Evolutionary conservation across 2,888 invertebrate species (phyloP), one percentile per base, ranked within the genome.

Genomic region (Drosophila sordidapex): DNA sequence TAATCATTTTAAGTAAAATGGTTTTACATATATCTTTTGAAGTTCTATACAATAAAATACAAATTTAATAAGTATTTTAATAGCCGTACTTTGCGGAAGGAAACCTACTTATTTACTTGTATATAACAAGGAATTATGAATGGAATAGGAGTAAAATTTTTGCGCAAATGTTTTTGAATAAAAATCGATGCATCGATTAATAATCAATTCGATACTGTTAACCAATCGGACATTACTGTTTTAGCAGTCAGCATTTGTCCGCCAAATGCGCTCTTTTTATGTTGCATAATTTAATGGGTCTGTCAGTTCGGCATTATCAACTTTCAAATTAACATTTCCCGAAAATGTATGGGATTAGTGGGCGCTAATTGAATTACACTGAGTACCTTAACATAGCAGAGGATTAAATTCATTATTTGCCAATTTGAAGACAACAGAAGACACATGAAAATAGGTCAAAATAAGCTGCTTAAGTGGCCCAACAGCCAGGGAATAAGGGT

Each of bases 391-490:
- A 33, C 27, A 46, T 25, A 8, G 7, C 15, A 18, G 43, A 18
- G 7, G 11, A 31, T 11, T 33, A 11, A 35, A 21, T 5, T 36
- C 2, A 18, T 53, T 38, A n/a, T 21, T 29, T 25, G 52, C 27
- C 36, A 61, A 52, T 66, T 33, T 54, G 6, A 27, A 49, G 38
- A 18, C 27, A 54, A 33, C 18, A 18, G 27, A 25, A 58, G 10
- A 15, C 27, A n/a, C 7, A 15, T 31, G 25, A 21, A 61, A 77
- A 69, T 76, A 31, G 64, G 61, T 65, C 68, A 68, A 63, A 51
- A 76, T 72, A 76, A 76, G 64, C 76, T 43, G 68, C 61, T 68
- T 18, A 76, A 69, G 65, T 72, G 61, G n/a, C 4, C 54, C 11
- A 54, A 61, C 38, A 56, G 48, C 2, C 46, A 46, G 46, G 10